A percentile compares a stretch with the other conserved stretches of the same genome.
These are phyloP conservation scores for Pseudolaguvia tuberculata DNA, from an alignment of 2,113 vertebrate species.

Conservation along the genomic window DNA sequence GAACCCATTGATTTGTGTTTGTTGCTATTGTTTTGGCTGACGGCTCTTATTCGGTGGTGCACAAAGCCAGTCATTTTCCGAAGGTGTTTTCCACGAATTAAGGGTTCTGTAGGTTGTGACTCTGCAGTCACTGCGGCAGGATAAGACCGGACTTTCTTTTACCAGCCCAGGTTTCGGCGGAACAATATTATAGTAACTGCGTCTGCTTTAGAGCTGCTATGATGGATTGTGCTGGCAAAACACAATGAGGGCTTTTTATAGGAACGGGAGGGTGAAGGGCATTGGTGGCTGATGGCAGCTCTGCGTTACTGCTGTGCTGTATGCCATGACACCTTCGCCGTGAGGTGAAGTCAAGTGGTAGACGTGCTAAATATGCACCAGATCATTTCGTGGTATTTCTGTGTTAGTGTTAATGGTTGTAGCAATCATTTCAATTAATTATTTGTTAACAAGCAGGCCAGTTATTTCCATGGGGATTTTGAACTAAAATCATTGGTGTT, in stretches of 20 bases:
- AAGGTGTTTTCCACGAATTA: constrained; percentile 30
- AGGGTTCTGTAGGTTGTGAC: constrained; percentile 24
- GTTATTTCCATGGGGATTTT: not conserved
- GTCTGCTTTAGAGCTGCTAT: constrained; percentile 32
- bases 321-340: constrained; percentile 15
- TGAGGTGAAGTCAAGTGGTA: not conserved
- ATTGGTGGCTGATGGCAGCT: constrained; percentile 28
- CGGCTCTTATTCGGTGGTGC: constrained; percentile 31
- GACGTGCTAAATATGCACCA: not conserved
- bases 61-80: constrained; percentile 40
- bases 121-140: constrained; percentile 30
- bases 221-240: constrained; percentile 36
- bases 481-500: no score
- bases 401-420: not conserved
- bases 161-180: constrained; percentile 8
- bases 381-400: not conserved
- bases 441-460: not conserved
- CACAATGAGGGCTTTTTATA: constrained; percentile 40
- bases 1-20: constrained; percentile 45
- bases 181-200: constrained; percentile 26
- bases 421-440: not conserved
- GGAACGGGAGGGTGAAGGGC: constrained; percentile 13
- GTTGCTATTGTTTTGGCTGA: constrained; percentile 42
- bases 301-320: not conserved
- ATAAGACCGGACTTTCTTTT: not conserved